Percentiles rank a stretch among this genome's conserved stretches.
Evolutionary conservation across 2,888 invertebrate species (phyloP).

Genomic region (Tetragonula carbonaria): DNA sequence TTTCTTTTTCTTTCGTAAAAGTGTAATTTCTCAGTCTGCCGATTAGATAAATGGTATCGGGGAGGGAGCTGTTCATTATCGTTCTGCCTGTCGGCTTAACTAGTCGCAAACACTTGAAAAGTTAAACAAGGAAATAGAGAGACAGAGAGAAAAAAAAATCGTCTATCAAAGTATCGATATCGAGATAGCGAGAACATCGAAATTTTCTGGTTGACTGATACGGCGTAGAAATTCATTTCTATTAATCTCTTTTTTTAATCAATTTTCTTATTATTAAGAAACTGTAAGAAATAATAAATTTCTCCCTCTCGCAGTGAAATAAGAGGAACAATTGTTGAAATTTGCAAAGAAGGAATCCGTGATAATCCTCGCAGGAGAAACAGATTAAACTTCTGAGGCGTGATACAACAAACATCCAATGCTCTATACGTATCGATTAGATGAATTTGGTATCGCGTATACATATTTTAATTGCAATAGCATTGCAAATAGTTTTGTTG

Average conservation of each 20-base stretch:
- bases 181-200: not conserved
- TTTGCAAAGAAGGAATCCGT: not conserved
- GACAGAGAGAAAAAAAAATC: not conserved
- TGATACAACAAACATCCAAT: constrained; percentile 5
- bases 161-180: not conserved
- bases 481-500: not conserved
- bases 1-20: constrained; percentile 3
- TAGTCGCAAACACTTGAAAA: not conserved
- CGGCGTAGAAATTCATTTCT: too few relatives aligned
- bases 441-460: constrained; percentile 17
- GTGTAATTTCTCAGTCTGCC: constrained; percentile 14
- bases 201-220: constrained; percentile 1
- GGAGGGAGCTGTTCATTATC: not conserved
- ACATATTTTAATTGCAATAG: not conserved
- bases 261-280: too few relatives aligned
- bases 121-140: not conserved
- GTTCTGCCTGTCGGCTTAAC: not conserved
- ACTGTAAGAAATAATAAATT: too few relatives aligned
- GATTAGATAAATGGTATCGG: not conserved
- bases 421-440: constrained; percentile 16
- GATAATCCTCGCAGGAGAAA: not conserved
- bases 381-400: not conserved
- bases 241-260: too few relatives aligned
- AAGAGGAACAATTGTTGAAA: not conserved
- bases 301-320: not conserved